Evolutionary conservation across 2,888 invertebrate genomes (phyloP), one percentile per base, ranked within the genome.

Genomic region (Steinernema scapterisci): DNA sequence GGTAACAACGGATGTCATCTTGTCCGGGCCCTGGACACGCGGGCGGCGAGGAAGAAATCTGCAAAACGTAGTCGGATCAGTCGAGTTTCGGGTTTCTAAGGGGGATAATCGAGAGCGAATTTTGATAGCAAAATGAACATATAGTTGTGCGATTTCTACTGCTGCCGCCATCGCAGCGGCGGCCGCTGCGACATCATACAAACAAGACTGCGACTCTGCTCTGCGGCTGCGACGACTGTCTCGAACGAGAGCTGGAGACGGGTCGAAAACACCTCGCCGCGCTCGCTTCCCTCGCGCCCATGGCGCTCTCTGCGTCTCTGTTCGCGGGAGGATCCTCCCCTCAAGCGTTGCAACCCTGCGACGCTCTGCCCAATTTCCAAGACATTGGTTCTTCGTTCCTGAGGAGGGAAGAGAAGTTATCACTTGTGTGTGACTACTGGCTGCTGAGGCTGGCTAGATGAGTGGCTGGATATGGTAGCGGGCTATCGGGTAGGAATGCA

Each of bases 401-500:
- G 38, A 23, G 11, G 21, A 11, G 63, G 27, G 63, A 27, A 63
- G 54, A 21, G 63, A 63, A 63, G 63, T 63, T 63, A 63, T 63
- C 63, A 63, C 19, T 63, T 27, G 63, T 31, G 63, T 25, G 27
- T 63, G 63, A 31, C 63, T 63, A 63, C 63, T 63, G 63, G 63
- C 63, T 63, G 63, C 63, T 63, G 38, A 54, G 54, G 63, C 63
- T 63, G 54, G 63, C 63, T 63, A 31, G 63, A 63, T 63, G 63
- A 63, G 63, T 63, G 63, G 63, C 63, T 63, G 63, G 76, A 63
- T 52, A 86, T 86, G 86, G 85, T 84, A 73, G 84, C 84, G 63
- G 87, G 87, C 76, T 84, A 84, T 74, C 82, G 87, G 70, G 84
- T 88, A 54, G 85, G 87, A 38, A 81, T 87, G 79, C 87, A 87